Evolutionary conservation across 2,888 invertebrate species (phyloP).

Genomic region (Orchesella flavescens): DNA sequence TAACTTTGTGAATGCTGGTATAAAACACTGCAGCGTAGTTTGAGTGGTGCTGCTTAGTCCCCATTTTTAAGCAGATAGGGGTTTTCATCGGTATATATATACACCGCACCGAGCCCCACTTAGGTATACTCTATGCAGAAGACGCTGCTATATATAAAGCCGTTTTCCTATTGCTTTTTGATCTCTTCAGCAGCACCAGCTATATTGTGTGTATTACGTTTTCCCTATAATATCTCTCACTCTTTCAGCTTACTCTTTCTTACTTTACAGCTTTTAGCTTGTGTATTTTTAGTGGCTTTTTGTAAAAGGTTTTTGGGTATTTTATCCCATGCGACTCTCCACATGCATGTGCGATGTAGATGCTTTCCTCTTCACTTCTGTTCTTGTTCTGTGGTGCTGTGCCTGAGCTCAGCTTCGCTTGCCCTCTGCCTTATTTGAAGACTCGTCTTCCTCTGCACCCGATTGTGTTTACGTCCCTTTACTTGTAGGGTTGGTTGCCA

Average conservation of each 20-base stretch:
- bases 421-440: neutral
- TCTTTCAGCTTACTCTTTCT: constrained; percentile 17
- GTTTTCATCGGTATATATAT: too few species aligned
- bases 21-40: too few species aligned
- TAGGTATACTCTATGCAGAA: too few species aligned
- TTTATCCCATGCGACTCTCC: constrained; percentile 34
- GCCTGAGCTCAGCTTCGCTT: constrained; percentile 39
- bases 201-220: too few species aligned
- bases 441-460: constrained; percentile 50
- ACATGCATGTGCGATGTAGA: constrained; percentile 52
- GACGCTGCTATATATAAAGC: neutral
- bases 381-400: constrained; percentile 51
- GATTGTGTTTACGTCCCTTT: constrained; percentile 49
- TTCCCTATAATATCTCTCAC: neutral
- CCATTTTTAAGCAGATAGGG: too few species aligned
- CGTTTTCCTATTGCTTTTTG: constrained; percentile 1
- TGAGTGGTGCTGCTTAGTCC: too few species aligned
- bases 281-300: neutral
- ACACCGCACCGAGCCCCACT: too few species aligned
- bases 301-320: neutral
- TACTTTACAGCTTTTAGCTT: neutral
- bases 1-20: neutral
- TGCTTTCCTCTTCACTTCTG: constrained; percentile 60
- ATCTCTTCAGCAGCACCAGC: too few species aligned
- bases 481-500: neutral